Base-by-base conservation (phyloP, 2,888 invertebrate species). In the Papilio elwesi region DNA sequence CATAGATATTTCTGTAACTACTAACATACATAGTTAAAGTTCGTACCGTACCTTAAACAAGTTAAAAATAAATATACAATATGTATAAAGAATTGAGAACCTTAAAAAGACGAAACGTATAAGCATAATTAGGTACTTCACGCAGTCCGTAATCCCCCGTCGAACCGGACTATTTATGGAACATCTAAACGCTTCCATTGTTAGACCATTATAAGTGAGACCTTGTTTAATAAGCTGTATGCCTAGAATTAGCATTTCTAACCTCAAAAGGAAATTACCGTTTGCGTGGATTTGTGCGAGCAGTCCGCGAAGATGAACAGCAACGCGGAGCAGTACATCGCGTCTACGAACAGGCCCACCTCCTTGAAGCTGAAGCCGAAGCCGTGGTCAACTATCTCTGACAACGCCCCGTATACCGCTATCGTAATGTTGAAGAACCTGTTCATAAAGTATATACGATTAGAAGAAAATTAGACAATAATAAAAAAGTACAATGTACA, bases 381-480 rank as follows among this genome's bases (percentile, higher is more conserved):
- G 0, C 96, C 96, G 79, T 96, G 95, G 81, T 96, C 96, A 13
- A 96, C 94, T 59, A 96, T 94, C 86, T 96, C 96, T 0, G 96
- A 96, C 26, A 95, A 87, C 15, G 95, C 95, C 10, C 96, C 96
- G 83, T 96, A 96, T 5, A 96, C 94, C 0, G 96, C 95, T 72
- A 96, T 94, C 0, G 96, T 96, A 77, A 96, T 96, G 81, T 96
- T 96, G 3, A 95, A 93, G 79, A 95, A 95, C 94, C 95, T 95
- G 76, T 7, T 70, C 38, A 11, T 15, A 47, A 47, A 36, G 15
- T 10, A n/a, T n/a, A 36, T 26, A 26, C n/a, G 4, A 2, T 26
- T 26, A 26, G 26, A 26, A 26, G 26, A 26, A 26, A 26, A 2
- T 26, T 26, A 26, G 26, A 26, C 4, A 26, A 26, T 26, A 26